These are phyloP conservation scores for Glaucidium brasilianum DNA, from an alignment of 2,113 vertebrate genomes.

Conservation along the genomic window DNA sequence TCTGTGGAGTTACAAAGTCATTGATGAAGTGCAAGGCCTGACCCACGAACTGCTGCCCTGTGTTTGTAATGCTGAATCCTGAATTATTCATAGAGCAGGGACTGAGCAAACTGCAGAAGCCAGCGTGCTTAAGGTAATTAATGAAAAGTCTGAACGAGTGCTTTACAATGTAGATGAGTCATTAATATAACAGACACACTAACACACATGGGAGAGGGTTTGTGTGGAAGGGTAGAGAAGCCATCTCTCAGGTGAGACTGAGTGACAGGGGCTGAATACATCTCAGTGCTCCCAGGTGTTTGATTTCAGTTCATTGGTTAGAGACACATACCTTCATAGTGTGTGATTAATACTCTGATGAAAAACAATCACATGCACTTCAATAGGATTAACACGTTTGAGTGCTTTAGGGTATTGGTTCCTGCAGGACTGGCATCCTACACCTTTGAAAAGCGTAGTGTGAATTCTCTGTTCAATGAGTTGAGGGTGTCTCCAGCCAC, in stretches of 20 bases:
- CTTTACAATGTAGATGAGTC: not conserved
- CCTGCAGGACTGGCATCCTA: accelerated
- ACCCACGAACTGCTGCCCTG: not conserved
- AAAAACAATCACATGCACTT: not conserved
- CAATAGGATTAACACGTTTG: not conserved
- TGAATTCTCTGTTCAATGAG: not conserved
- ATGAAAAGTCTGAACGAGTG: not conserved
- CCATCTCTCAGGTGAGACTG: not conserved
- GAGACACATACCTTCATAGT: not conserved
- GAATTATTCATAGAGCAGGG: not conserved
- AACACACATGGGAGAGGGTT: not conserved
- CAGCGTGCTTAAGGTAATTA: not conserved
- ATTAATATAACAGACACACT: not conserved
- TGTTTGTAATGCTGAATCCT: not conserved
- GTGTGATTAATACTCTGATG: accelerated
- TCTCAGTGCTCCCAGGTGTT: not conserved
- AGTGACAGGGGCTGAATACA: not conserved
- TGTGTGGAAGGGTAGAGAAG: not conserved
- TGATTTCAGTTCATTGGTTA: not conserved
- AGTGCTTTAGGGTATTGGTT: not conserved
- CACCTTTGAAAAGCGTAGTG: not conserved
- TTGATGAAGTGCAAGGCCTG: not conserved
- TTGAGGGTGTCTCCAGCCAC: not conserved
- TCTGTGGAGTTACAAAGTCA: not conserved
- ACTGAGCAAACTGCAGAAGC: not conserved